Base-by-base conservation (phyloP, 2,888 invertebrate genomes). In the Sinhomidia bicolor region DNA sequence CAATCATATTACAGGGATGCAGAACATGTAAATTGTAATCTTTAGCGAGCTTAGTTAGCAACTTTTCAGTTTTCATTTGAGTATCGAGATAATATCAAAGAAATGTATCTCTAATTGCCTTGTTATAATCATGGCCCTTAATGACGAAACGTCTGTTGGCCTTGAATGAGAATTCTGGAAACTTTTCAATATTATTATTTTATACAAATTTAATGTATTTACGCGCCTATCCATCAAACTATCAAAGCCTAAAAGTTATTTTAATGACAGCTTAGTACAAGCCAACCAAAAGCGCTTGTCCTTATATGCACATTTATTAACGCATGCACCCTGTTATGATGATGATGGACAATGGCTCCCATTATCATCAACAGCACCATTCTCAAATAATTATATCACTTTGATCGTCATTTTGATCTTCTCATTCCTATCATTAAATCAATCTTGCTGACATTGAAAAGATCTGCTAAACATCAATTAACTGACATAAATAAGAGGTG, bases 371-470 rank as follows among this genome's bases (percentile, higher is more conserved):
- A 3, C 68, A 44, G 36, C 54, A 76, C 32, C 36, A n/a, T 29
- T 54, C 6, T 14, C 26, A 78, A 85, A 62, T 62, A 57, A 76
- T 62, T 85, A 85, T 74, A 85, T 85, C 68, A 82, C 54, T 54
- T 29, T 51, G 51, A 54, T 78, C 32, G n/a, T 29, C 54, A 17
- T 78, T 54, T 29, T 54, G 4, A 29, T 54, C 20, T 29, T 54
- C 29, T 29, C 78, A 29, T 32, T 54, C 57, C 12, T 68, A 17
- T 74, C 57, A 51, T 65, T 68, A 44, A 57, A n/a, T 51, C 32
- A 47, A 47, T 83, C 68, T 62, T 29, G 85, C 65, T 78, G 85
- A 65, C 85, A 85, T 85, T 85, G 85, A 85, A 85, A 29, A 57
- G 57, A 5, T 32, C 2, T 9, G 26, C 23, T 47, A 23, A 76